A percentile compares a stretch with the other conserved stretches of the same genome.
Evolutionary conservation across 1,140 invertebrate species (phyloP).

Genomic region (Hylyphantes graminicola): DNA sequence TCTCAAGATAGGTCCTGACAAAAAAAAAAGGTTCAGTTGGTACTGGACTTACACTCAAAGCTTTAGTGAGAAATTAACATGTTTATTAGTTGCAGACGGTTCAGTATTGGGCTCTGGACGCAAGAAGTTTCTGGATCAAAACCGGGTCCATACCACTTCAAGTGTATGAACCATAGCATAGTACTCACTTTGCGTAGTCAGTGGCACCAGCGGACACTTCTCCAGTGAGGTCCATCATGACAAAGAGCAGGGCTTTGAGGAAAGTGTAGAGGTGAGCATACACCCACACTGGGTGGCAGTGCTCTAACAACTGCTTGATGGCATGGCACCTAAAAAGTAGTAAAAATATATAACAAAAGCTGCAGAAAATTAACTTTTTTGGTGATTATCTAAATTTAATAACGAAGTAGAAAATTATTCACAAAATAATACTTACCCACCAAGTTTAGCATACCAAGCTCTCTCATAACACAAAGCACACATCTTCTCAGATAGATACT

Average conservation of each 20-base stretch:
- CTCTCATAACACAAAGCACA: conserved; percentile 94
- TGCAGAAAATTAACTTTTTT: no score
- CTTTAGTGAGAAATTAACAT: no score
- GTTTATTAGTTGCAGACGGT: no score
- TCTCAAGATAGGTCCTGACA: conserved; percentile 81
- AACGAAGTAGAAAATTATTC: no score
- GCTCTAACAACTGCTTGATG: conserved; percentile 92
- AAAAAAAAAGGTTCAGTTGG: not conserved
- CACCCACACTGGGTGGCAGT: conserved; percentile 92
- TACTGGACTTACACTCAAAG: no score
- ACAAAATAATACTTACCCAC: conserved; percentile 73
- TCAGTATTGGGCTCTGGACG: no score
- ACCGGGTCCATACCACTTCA: no score
- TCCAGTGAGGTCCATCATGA: conserved; percentile 96
- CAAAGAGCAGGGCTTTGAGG: conserved; percentile 93
- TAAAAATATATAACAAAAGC: not conserved
- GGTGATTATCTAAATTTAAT: no score
- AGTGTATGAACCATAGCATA: not conserved
- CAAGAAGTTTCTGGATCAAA: no score
- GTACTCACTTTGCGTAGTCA: conserved; percentile 83
- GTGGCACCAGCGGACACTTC: conserved; percentile 96
- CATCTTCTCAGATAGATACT: conserved; percentile 95
- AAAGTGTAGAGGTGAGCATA: conserved; percentile 92
- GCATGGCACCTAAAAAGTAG: conserved; percentile 77
- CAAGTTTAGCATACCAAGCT: conserved; percentile 97